These are phyloP conservation scores for Hypsopygia costalis DNA, from an alignment of 2,888 invertebrate genomes.

Conservation along the genomic window DNA sequence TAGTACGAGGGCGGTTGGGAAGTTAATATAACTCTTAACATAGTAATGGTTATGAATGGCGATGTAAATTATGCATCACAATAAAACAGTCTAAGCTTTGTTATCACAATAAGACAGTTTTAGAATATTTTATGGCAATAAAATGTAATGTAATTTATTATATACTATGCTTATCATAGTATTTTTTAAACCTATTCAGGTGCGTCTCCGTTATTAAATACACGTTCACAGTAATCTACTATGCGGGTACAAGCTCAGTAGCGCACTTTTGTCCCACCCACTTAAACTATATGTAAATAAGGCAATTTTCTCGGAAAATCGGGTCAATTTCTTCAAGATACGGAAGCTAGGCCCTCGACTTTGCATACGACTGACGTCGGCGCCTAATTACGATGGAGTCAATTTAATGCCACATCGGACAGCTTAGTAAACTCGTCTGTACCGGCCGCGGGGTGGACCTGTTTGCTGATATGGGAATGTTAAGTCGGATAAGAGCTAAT, in stretches of 20 bases:
- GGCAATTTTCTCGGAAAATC: conserved; percentile 55
- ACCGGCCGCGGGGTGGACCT: neutral
- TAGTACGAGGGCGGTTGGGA: too few relatives aligned
- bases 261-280: conserved; percentile 28
- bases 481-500: neutral
- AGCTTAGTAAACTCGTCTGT: conserved; percentile 3
- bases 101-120: too few relatives aligned
- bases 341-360: conserved; percentile 32
- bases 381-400: conserved; percentile 28
- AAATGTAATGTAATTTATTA: too few relatives aligned
- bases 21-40: too few relatives aligned
- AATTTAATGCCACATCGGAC: conserved; percentile 22
- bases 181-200: too few relatives aligned
- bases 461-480: neutral
- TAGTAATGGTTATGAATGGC: too few relatives aligned
- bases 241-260: neutral
- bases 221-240: neutral
- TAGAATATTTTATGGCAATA: too few relatives aligned
- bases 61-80: too few relatives aligned
- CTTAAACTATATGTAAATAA: conserved; percentile 46
- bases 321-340: conserved; percentile 54
- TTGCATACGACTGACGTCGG: conserved; percentile 28
- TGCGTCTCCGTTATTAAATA: too few relatives aligned
- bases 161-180: too few relatives aligned
- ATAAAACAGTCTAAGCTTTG: too few relatives aligned